Evolutionary conservation across 2,888 invertebrate genomes (phyloP).

Genomic region (Malthinus seriepunctatus): DNA sequence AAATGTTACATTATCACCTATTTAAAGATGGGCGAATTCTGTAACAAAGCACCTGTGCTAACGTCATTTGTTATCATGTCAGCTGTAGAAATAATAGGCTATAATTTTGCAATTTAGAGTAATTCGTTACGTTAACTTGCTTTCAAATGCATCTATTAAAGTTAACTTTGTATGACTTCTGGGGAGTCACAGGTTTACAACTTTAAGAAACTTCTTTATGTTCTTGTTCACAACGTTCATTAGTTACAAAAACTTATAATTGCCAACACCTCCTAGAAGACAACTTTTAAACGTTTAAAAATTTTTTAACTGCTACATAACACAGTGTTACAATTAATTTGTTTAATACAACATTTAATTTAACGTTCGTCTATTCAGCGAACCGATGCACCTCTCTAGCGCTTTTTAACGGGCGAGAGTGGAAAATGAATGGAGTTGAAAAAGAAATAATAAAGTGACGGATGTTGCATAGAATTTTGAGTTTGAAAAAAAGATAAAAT

Average conservation of each 20-base stretch:
- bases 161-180: conserved; percentile 24
- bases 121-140: conserved; percentile 26
- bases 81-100: conserved; percentile 26
- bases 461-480: conserved; percentile 24
- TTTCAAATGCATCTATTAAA: conserved; percentile 17
- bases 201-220: conserved; percentile 14
- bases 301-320: neutral
- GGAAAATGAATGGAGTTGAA: conserved; percentile 14
- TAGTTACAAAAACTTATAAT: conserved; percentile 14
- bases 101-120: conserved; percentile 29
- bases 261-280: neutral
- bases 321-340: neutral
- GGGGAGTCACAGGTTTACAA: conserved; percentile 15
- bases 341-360: neutral
- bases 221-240: conserved; percentile 12
- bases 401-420: conserved; percentile 12
- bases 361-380: neutral
- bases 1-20: conserved; percentile 19
- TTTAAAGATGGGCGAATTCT: conserved; percentile 16
- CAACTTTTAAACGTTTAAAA: conserved; percentile 8
- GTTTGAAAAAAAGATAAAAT: conserved; percentile 29
- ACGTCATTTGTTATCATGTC: conserved; percentile 28
- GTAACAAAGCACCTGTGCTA: conserved; percentile 20
- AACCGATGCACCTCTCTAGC: neutral
- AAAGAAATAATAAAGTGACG: conserved; percentile 24